Percentiles rank a stretch among this genome's conserved stretches.
Conservation (phyloP, 2,113 vertebrate species). For the Myrmophylax atrothorax region DNA sequence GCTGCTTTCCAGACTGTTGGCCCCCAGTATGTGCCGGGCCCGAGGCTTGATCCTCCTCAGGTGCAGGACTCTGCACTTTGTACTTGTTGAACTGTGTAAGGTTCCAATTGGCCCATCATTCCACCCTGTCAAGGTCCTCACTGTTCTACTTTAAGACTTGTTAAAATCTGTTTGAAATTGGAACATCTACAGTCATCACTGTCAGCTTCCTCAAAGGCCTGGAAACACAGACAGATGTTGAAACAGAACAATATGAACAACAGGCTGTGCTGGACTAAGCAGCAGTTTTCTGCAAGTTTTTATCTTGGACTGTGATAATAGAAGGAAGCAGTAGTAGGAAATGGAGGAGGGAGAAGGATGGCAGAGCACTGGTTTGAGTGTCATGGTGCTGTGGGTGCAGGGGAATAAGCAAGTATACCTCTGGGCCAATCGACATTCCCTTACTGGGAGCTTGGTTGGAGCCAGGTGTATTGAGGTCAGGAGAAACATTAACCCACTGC, state of each 20-base stretch:
- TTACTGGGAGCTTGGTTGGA: rapidly evolving
- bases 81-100: not conserved
- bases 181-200: not conserved
- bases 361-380: not conserved
- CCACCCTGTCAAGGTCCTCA: not conserved
- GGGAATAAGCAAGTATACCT: not conserved
- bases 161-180: not conserved
- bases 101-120: not conserved
- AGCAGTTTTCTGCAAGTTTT: not conserved
- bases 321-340: not conserved
- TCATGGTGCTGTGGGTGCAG: not conserved
- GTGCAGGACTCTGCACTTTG: not conserved
- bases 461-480: not conserved
- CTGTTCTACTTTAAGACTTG: not conserved
- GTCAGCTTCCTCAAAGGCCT: not conserved
- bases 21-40: too few species aligned
- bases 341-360: not conserved
- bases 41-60: not conserved
- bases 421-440: not conserved
- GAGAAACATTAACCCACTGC: not conserved
- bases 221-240: not conserved
- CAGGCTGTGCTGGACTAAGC: not conserved
- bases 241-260: not conserved
- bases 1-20: not conserved
- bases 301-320: not conserved